Base-by-base conservation (phyloP, 1,140 invertebrate genomes). In the Heliconius eleuchia region DNA sequence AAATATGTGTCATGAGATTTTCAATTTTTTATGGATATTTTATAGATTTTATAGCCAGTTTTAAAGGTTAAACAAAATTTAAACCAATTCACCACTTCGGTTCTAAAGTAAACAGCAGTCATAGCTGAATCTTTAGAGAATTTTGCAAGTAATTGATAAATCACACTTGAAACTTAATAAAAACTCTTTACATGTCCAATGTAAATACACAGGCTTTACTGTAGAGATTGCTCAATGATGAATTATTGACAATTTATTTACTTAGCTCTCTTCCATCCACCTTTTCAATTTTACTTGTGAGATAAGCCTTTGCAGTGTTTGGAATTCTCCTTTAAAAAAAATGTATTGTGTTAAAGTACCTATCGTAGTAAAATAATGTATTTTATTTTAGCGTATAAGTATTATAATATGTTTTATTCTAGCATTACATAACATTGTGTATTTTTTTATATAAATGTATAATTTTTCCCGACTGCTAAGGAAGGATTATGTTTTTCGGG, bases 201-300 rank as follows among this genome's bases (percentile, higher is more conserved):
- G 23, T 66, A 66, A 66, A 66, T 23, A 57, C 3, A 27, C n/a
- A 66, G 55, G n/a, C 2, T n/a, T 57, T 11, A 30, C n/a, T n/a
- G n/a, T 57, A 66, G n/a, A 27, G 57, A 7, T 27, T 66, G 60
- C 11, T 66, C 27, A 66, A 30, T 66, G 8, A 27, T 27, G 27
- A 66, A 66, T 66, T 30, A 66, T 66, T 66, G 60, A 30, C 30
- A 66, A 66, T 3, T 66, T 66, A 27, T 66, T 66, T 66, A 30
- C 60, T 30, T 27, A 66, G 60, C 23, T 66, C 23, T 66, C 23
- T 60, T 66, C 3, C 27, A 16, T 9, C 13, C 57, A 27, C 23
- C 23, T 27, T 66, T 27, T 1, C 1, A 66, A 66, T 66, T 66
- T 66, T 30, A 23, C 8, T 13, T 66, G 18, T 27, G 19, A 13